Percentiles rank a stretch among this genome's conserved stretches.
phyloP scores from a whole-genome alignment of 2,888 invertebrate genomes.

The Apoda limacodes region DNA sequence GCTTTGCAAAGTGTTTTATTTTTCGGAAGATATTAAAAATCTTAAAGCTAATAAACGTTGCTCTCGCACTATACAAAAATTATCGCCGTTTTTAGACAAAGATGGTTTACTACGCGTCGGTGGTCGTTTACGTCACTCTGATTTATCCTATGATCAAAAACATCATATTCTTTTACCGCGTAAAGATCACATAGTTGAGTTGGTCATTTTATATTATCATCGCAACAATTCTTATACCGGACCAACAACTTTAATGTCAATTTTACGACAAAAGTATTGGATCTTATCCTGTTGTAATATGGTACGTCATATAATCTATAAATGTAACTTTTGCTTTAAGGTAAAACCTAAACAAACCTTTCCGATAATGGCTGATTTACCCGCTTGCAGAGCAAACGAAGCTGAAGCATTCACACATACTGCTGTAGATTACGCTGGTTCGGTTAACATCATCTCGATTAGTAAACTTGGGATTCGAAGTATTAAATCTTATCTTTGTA shows the following conservation, averaged over 20 bases:
- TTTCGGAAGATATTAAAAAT: neutral
- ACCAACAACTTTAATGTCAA: constrained; percentile 2
- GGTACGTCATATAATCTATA: constrained; percentile 4
- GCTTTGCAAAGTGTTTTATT: too few species aligned
- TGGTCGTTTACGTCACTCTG: constrained; percentile 4
- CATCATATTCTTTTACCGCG: constrained; percentile 2
- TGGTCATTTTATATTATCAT: constrained; percentile 1
- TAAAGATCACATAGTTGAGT: neutral
- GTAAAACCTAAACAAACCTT: constrained; percentile 5
- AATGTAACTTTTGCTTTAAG: constrained; percentile 7
- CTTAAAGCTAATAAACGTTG: neutral
- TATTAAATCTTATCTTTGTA: constrained; percentile 6
- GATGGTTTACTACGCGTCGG: constrained; percentile 3
- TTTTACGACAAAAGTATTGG: constrained; percentile 7
- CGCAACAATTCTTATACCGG: constrained; percentile 1
- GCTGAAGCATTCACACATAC: constrained; percentile 3
- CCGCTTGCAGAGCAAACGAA: constrained; percentile 5
- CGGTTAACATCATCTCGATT: constrained; percentile 2
- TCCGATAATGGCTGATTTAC: constrained; percentile 6
- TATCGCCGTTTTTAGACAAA: neutral
- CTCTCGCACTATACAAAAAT: neutral
- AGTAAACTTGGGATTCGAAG: constrained; percentile 3
- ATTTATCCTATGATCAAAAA: constrained; percentile 2
- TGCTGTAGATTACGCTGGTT: constrained; percentile 4
- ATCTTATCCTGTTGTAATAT: constrained; percentile 6